phyloP scores from a whole-genome alignment of 2,113 vertebrate species.

The Struthidea cinerea region DNA sequence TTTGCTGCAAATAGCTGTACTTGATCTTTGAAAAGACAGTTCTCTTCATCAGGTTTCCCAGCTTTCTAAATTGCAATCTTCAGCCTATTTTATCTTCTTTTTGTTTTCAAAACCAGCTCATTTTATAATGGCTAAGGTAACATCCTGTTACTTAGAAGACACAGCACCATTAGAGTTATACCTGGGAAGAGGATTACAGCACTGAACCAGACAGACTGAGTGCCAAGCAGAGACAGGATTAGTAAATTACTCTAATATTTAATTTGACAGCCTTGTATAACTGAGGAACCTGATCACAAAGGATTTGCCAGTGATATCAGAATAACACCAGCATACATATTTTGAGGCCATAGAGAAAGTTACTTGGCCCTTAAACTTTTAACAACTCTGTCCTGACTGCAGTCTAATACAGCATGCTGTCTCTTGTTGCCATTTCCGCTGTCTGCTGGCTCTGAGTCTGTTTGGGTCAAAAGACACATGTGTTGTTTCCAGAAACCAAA shows the following conservation, averaged over 20 bases:
- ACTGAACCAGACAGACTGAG: background rate
- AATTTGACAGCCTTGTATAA: background rate
- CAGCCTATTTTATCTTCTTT: background rate
- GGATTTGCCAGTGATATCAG: background rate
- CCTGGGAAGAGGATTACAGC: background rate
- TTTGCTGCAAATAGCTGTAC: background rate
- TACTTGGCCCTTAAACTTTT: background rate
- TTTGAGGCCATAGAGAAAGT: background rate
- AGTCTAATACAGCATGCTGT: background rate
- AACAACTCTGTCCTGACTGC: background rate
- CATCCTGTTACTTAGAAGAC: background rate
- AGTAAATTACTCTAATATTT: background rate
- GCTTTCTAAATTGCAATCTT: background rate
- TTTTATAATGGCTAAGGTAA: background rate
- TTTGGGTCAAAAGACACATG: background rate
- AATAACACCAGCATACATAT: background rate
- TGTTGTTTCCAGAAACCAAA: conserved; percentile 12
- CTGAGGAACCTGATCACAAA: background rate
- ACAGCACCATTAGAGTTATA: background rate
- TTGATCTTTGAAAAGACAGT: background rate
- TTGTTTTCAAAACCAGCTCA: background rate
- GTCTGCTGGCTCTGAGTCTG: background rate
- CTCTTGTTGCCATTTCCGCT: conserved; percentile 1
- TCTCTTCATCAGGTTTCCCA: background rate
- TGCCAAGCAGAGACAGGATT: background rate